A percentile compares a stretch with the other conserved stretches of the same genome.
Evolutionary conservation across 2,888 invertebrate species (phyloP).

Genomic region (Epistrophe eligans): DNA sequence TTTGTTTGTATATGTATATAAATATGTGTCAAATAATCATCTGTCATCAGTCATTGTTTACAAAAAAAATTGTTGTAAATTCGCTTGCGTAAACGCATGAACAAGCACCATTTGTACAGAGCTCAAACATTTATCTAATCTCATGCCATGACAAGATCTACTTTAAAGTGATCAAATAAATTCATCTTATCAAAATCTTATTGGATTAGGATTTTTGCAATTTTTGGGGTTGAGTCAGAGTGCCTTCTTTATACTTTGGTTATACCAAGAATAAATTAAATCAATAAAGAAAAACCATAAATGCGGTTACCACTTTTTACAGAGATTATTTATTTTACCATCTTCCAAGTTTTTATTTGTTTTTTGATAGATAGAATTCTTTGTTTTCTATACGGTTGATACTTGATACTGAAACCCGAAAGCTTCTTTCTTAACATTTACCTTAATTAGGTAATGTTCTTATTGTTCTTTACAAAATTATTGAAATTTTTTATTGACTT

Average conservation of each 20-base stretch:
- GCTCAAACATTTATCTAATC: not conserved
- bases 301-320: not conserved
- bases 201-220: not conserved
- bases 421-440: not conserved
- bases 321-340: not conserved
- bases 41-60: too few relatives aligned
- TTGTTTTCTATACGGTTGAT: not conserved
- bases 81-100: too few relatives aligned
- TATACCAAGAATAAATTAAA: not conserved
- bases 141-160: not conserved
- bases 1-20: too few relatives aligned
- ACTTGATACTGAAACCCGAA: not conserved
- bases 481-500: not conserved
- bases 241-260: not conserved
- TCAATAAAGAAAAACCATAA: not conserved
- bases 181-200: not conserved
- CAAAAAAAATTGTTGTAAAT: too few relatives aligned
- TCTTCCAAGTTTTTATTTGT: not conserved
- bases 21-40: too few relatives aligned
- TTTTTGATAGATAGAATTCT: not conserved
- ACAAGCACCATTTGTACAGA: too few relatives aligned
- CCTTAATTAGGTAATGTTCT: not conserved
- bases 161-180: not conserved
- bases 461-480: not conserved
- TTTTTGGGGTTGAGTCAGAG: constrained; percentile 1